Evolutionary conservation across 2,113 vertebrate genomes (phyloP).

Genomic region (Nycticryphes semicollaris): DNA sequence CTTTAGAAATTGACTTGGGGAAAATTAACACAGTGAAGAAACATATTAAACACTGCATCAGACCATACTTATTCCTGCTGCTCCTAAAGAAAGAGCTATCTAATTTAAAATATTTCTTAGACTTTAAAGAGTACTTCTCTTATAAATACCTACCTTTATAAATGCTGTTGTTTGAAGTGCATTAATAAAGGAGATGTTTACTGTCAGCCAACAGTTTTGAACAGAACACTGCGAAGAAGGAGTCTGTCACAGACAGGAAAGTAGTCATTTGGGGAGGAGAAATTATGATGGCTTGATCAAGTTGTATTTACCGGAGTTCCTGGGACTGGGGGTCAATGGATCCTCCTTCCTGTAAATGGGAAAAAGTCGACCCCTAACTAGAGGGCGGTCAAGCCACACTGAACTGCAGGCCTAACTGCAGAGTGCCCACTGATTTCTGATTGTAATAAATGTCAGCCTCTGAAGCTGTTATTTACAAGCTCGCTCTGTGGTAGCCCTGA

Average conservation of each 20-base stretch:
- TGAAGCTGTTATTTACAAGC: conserved; percentile 36
- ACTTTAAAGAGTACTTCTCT: not conserved
- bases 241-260: not conserved
- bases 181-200: not conserved
- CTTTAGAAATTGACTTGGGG: conserved; percentile 26
- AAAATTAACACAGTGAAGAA: conserved; percentile 7
- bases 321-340: not conserved
- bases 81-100: not conserved
- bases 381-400: not conserved
- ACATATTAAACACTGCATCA: not conserved
- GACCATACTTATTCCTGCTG: not conserved
- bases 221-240: not conserved
- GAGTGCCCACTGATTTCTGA: not conserved
- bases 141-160: not conserved
- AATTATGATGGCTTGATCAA: not conserved
- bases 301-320: not conserved
- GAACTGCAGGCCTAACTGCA: not conserved
- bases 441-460: not conserved
- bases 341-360: not conserved
- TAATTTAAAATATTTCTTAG: not conserved
- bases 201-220: not conserved
- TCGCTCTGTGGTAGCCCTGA: not conserved
- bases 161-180: not conserved
- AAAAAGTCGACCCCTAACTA: not conserved
- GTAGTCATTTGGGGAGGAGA: not conserved